A percentile compares a stretch with the other conserved stretches of the same genome.
Conservation (phyloP, 2,113 vertebrate species). For the Periophthalmus modestus region DNA sequence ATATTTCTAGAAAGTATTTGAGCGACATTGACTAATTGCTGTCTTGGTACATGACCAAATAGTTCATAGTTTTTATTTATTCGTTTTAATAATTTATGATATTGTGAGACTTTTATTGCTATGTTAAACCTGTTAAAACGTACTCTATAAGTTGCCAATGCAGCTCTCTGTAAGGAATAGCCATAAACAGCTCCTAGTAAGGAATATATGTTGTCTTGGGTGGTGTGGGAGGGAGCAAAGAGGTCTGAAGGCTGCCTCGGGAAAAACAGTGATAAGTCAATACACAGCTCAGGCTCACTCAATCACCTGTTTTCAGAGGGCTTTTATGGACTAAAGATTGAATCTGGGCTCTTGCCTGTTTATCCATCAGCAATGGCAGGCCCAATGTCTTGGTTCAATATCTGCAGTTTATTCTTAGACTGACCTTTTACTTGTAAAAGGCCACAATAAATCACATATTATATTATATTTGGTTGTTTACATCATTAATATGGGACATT, state of each 20-base stretch:
- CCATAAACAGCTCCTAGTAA: background rate
- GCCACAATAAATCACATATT: background rate
- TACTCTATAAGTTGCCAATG: background rate
- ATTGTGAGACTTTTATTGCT: too few species aligned
- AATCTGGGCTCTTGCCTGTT: conserved; percentile 38
- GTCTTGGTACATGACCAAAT: too few species aligned
- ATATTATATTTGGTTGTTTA: background rate
- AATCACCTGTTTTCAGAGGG: conserved; percentile 25
- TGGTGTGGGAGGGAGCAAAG: background rate
- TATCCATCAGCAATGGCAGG: conserved; percentile 33
- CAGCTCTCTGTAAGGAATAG: too few species aligned
- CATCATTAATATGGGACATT: background rate
- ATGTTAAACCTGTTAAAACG: background rate
- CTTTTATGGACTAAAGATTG: conserved; percentile 48
- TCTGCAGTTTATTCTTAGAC: background rate
- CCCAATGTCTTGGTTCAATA: conserved; percentile 19
- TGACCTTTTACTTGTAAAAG: background rate
- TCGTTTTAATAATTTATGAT: too few species aligned
- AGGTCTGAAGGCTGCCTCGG: conserved; percentile 9
- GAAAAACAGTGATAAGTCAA: conserved; percentile 29
- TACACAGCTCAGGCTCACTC: conserved; percentile 17
- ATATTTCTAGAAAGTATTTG: background rate
- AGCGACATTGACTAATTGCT: too few species aligned
- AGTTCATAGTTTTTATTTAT: too few species aligned
- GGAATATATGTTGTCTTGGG: background rate